These are phyloP conservation scores for Flexamia atlantica DNA, from an alignment of 2,888 invertebrate species.

Conservation along the genomic window DNA sequence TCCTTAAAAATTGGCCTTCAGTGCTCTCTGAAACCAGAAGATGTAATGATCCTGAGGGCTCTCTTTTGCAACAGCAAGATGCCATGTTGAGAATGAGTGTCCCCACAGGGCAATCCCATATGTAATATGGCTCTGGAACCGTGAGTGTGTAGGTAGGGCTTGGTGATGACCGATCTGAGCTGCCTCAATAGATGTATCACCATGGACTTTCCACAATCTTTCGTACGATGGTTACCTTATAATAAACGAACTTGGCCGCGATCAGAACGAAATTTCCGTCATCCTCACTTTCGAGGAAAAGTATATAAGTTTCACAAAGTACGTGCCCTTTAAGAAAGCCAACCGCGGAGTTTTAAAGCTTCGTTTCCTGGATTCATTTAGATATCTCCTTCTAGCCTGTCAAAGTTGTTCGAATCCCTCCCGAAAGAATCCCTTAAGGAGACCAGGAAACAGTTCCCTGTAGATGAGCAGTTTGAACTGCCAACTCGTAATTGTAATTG, in stretches of 20 bases:
- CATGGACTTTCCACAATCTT: too few relatives aligned
- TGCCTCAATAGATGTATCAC: too few relatives aligned
- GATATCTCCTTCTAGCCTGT: neutral
- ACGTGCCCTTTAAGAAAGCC: neutral
- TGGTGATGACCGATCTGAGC: too few relatives aligned
- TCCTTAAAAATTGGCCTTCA: too few relatives aligned
- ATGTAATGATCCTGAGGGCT: neutral
- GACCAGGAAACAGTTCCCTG: neutral
- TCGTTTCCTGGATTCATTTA: constrained; percentile 3
- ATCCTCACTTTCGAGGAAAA: constrained; percentile 70
- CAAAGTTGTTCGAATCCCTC: neutral
- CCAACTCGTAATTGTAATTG: neutral
- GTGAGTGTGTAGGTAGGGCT: too few relatives aligned
- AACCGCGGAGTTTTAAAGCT: neutral
- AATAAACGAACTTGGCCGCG: constrained; percentile 43
- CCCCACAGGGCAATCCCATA: too few relatives aligned
- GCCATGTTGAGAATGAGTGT: neutral
- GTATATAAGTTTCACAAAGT: constrained; percentile 4
- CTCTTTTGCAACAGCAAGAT: neutral
- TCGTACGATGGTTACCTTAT: constrained; percentile 66
- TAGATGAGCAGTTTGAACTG: too few relatives aligned
- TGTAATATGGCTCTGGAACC: too few relatives aligned
- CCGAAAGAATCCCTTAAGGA: constrained; percentile 22
- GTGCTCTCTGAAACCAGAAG: too few relatives aligned
- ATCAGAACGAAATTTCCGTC: constrained; percentile 68